Conservation (phyloP, 2,797 vertebrate genomes). For the Coracias cyanogaster region DNA sequence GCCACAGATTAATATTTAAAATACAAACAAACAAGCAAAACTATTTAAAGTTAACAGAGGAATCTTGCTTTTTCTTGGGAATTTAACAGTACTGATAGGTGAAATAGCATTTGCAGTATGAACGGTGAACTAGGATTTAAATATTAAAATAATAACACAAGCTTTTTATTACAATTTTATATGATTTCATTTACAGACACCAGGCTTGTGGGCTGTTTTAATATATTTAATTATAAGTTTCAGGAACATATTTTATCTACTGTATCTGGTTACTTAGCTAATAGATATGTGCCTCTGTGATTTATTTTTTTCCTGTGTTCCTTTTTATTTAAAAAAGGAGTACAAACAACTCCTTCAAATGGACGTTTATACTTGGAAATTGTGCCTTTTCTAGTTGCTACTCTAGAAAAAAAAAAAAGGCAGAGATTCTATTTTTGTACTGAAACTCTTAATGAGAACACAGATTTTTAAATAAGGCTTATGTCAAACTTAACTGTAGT, state of each 20-base stretch:
- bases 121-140: conserved; percentile 52
- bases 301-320: conserved; percentile 32
- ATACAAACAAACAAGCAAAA: background rate
- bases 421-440: conserved; percentile 86
- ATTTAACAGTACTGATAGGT: conserved; percentile 73
- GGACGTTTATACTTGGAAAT: conserved; percentile 79
- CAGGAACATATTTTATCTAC: conserved; percentile 82
- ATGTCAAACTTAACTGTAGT: conserved; percentile 65
- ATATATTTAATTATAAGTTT: conserved; percentile 79
- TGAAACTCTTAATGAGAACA: conserved; percentile 78
- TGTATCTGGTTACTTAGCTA: conserved; percentile 75
- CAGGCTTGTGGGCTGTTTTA: conserved; percentile 73
- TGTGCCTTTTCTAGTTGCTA: conserved; percentile 84
- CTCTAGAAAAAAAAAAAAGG: conserved; percentile 69
- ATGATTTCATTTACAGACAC: conserved; percentile 71
- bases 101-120: conserved; percentile 56
- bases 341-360: conserved; percentile 55
- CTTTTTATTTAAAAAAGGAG: conserved; percentile 62
- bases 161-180: conserved; percentile 70
- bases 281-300: conserved; percentile 68
- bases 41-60: conserved; percentile 42
- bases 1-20: background rate
- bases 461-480: conserved; percentile 78
- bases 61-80: conserved; percentile 59
- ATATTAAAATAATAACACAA: conserved; percentile 67